Conservation (phyloP, 2,888 invertebrate genomes). For the Lithosia quadra region DNA sequence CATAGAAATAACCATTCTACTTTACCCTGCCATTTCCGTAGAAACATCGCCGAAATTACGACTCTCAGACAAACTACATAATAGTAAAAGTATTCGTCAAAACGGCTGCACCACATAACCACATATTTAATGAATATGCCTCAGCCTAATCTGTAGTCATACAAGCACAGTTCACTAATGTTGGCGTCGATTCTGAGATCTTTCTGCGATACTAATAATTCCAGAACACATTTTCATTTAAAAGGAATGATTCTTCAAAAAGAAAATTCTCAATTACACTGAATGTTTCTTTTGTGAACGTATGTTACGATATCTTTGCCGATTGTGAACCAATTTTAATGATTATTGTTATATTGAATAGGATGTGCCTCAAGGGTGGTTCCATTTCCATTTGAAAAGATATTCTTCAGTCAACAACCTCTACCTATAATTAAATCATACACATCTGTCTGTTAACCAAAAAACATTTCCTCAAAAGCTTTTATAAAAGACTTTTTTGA, state of each 20-base stretch:
- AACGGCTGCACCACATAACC: constrained; percentile 9
- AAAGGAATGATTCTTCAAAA: background rate
- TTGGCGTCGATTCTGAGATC: background rate
- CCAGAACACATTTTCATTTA: background rate
- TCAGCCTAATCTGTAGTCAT: constrained; percentile 35
- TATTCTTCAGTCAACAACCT: background rate
- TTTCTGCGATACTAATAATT: background rate
- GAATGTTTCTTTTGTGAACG: background rate
- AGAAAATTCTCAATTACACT: background rate
- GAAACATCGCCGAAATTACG: constrained; percentile 10
- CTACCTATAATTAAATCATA: background rate
- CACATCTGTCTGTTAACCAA: background rate
- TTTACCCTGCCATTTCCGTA: constrained; percentile 12
- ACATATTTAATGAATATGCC: constrained; percentile 15
- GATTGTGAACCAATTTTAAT: background rate
- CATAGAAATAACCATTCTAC: constrained; percentile 10
- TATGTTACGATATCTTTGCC: background rate
- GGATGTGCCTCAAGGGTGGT: background rate
- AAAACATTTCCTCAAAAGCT: background rate
- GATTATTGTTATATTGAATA: constrained; percentile 32
- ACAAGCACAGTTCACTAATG: constrained; percentile 3
- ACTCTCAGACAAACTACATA: constrained; percentile 18
- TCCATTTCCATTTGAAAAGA: background rate
- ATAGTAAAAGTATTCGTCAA: constrained; percentile 19
- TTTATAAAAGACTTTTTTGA: background rate